phyloP scores from a whole-genome alignment of 2,888 invertebrate genomes.

The Ormyrus rosae region DNA sequence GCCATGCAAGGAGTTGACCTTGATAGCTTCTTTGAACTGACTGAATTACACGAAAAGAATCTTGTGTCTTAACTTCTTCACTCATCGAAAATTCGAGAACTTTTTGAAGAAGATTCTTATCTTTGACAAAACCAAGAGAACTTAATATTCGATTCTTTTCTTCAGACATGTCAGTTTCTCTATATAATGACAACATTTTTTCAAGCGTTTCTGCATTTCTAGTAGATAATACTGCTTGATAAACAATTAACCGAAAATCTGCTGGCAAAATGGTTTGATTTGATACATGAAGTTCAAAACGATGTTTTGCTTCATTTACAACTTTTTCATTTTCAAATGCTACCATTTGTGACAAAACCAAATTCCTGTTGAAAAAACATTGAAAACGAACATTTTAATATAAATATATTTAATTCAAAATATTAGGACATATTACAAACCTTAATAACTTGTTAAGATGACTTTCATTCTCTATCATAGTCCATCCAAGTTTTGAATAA shows the following conservation, averaged over 20 bases:
- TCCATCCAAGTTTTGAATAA: constrained; percentile 89
- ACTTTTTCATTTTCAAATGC: constrained; percentile 86
- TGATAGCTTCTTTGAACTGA: constrained; percentile 88
- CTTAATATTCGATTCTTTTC: constrained; percentile 94
- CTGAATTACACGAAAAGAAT: constrained; percentile 91
- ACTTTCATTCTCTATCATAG: constrained; percentile 86
- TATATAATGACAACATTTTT: constrained; percentile 87
- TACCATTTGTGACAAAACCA: constrained; percentile 80
- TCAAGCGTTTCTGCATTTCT: constrained; percentile 84
- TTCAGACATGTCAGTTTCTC: constrained; percentile 91
- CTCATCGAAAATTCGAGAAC: constrained; percentile 90
- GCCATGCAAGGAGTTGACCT: constrained; percentile 93
- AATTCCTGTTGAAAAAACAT: constrained; percentile 17
- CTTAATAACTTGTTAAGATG: constrained; percentile 91
- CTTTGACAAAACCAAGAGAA: constrained; percentile 87
- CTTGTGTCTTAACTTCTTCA: constrained; percentile 94
- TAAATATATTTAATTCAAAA: background rate
- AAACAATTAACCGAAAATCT: constrained; percentile 90
- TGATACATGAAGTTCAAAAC: constrained; percentile 82
- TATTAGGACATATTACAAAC: constrained; percentile 5
- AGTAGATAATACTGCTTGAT: constrained; percentile 85
- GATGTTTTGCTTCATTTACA: constrained; percentile 85
- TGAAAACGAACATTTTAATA: background rate
- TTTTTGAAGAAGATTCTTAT: constrained; percentile 83
- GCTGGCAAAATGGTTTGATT: constrained; percentile 83